A percentile compares a stretch with the other conserved stretches of the same genome.
Conservation (phyloP, 2,888 invertebrate genomes). For the Sceliomorpha sp. region DNA sequence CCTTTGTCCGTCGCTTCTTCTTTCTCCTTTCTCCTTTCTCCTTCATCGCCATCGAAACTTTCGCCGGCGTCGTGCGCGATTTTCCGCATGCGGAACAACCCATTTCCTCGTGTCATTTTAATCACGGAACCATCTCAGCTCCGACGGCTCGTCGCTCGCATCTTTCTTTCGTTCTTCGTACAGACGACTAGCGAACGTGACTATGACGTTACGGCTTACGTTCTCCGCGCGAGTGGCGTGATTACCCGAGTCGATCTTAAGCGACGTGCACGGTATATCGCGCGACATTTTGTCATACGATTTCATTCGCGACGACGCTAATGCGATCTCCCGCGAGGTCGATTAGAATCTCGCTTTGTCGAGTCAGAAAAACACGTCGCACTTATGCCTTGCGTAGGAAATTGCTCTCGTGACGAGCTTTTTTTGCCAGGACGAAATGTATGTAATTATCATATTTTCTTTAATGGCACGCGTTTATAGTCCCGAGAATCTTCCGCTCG, state of each 20-base stretch:
- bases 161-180: constrained; percentile 32
- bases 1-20: neutral
- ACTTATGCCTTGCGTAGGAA: constrained; percentile 8
- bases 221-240: constrained; percentile 42
- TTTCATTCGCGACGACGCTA: constrained; percentile 43
- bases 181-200: constrained; percentile 12
- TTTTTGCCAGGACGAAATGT: too few species aligned
- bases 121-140: constrained; percentile 47
- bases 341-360: constrained; percentile 48
- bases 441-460: too few species aligned
- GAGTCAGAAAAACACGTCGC: constrained; percentile 19
- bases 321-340: constrained; percentile 48
- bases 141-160: constrained; percentile 9
- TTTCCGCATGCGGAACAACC: constrained; percentile 37
- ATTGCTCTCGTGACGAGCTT: neutral
- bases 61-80: constrained; percentile 26
- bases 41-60: too few species aligned
- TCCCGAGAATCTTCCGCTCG: too few species aligned
- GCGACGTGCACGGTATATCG: constrained; percentile 33
- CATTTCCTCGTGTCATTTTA: constrained; percentile 52
- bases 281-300: constrained; percentile 40
- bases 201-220: constrained; percentile 31
- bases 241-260: constrained; percentile 51
- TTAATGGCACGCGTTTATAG: too few species aligned
- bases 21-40: constrained; percentile 16